Evolutionary conservation across 2,113 vertebrate genomes (phyloP).

Genomic region (Lycaon pictus): DNA sequence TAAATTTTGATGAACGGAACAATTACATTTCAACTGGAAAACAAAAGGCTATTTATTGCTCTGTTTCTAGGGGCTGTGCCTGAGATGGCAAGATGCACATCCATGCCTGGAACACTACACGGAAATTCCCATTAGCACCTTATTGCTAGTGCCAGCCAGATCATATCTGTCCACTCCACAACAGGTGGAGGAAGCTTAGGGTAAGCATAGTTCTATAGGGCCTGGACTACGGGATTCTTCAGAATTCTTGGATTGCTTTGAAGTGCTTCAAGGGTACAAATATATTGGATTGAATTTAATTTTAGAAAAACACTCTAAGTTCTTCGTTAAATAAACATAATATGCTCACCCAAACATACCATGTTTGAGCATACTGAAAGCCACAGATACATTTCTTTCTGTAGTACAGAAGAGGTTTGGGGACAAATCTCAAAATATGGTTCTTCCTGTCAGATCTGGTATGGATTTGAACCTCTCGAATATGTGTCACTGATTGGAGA

Average conservation of each 20-base stretch:
- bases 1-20: conserved; percentile 1
- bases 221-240: background rate
- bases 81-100: background rate
- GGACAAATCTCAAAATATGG: conserved; percentile 21
- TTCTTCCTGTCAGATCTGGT: background rate
- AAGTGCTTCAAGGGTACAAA: background rate
- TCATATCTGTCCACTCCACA: background rate
- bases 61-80: background rate
- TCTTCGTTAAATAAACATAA: background rate
- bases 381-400: background rate
- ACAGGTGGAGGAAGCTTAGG: background rate
- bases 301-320: conserved; percentile 53
- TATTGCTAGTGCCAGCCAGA: background rate
- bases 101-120: background rate
- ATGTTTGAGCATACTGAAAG: background rate
- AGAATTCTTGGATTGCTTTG: background rate
- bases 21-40: background rate
- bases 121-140: background rate
- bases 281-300: background rate
- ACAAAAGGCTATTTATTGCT: background rate
- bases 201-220: background rate
- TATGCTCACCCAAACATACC: background rate
- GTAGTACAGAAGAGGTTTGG: background rate
- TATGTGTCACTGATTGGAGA: background rate
- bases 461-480: background rate